Evolutionary conservation across 2,113 vertebrate genomes (phyloP), one percentile per base, ranked within the genome.

Genomic region (Epinephelus lanceolatus): DNA sequence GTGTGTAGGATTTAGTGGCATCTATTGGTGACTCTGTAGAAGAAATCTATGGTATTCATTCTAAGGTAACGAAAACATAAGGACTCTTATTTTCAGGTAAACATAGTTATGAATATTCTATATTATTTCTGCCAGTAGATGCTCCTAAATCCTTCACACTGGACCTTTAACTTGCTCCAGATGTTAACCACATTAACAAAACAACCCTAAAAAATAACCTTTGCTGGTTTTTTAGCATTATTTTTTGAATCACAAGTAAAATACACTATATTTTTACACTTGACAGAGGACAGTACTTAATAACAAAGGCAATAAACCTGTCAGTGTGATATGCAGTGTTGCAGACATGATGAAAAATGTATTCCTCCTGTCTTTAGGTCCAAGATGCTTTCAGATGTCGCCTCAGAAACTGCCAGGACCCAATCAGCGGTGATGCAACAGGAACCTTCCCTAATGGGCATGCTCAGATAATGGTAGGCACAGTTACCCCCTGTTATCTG

Each of bases 401-500:
- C 56, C 94, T 99, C 72, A 96, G 98, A 96, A 99, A 99, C 94
- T 99, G 98, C 91, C 98, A 99, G 83, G 98, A 99, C 91, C 98
- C 98, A 78, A 99, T 99, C 89, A 98, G 95, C 62, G 97, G 96
- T 86, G 98, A 99, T 88, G 97, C 97, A 81, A 98, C 98, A 52
- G 98, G 98, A 91, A 98, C 97, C 80, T 99, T 99, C 94, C 98
- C 98, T 91, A 99, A 99, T 33, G 98, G 98, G 59, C 98, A 99
- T 89, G 98, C 98, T 83, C 98, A 99, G 95, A 99, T 99, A 90
- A 99, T 99, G 98, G 98, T 99, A 96, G 96, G 91, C 25, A 42
- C 62, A 49, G 73, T 71, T 56, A 68, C 78, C 51, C 73, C 1
- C 76, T 70, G 13, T 87, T 87, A 78, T 87, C 71, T 81, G 60